Evolutionary conservation across 2,888 invertebrate genomes (phyloP).

Genomic region (Lasioglossum oenotherae): DNA sequence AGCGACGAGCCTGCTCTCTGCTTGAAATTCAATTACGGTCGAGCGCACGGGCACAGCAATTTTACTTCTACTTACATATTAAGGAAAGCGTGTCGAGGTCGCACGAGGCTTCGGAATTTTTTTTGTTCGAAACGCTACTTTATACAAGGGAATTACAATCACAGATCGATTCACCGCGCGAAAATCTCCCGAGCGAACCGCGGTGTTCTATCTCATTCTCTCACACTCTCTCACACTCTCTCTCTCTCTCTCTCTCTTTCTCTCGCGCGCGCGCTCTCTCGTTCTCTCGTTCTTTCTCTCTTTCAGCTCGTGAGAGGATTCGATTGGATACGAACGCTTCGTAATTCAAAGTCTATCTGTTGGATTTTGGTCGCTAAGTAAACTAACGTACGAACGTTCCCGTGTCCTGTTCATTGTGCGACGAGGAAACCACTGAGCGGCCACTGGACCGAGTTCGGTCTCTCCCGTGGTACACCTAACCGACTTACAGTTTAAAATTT

Average conservation of each 20-base stretch:
- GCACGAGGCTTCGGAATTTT: constrained; percentile 72
- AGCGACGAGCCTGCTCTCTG: constrained; percentile 3
- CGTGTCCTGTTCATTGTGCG: constrained; percentile 13
- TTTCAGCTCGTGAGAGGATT: constrained; percentile 36
- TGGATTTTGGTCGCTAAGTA: constrained; percentile 27
- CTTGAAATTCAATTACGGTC: constrained; percentile 41
- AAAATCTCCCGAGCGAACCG: constrained; percentile 40
- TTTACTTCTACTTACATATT: constrained; percentile 60
- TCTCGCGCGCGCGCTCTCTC: background rate
- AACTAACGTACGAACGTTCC: constrained; percentile 11
- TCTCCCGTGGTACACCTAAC: background rate
- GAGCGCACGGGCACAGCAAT: constrained; percentile 62
- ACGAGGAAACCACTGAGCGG: constrained; percentile 1
- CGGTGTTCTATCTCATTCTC: constrained; percentile 23
- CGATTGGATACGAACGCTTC: constrained; percentile 25
- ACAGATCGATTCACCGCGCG: constrained; percentile 74
- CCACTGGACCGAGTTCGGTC: background rate
- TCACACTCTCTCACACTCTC: constrained; percentile 14
- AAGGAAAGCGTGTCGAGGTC: constrained; percentile 73
- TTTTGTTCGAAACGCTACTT: constrained; percentile 61
- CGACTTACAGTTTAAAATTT: constrained; percentile 1
- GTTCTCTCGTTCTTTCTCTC: constrained; percentile 5
- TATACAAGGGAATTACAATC: constrained; percentile 78
- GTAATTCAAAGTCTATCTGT: constrained; percentile 57
- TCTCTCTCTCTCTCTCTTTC: background rate